Conservation (phyloP, 37 sponge, comb jelly and placozoan species). For the Eunapius fragilis region DNA sequence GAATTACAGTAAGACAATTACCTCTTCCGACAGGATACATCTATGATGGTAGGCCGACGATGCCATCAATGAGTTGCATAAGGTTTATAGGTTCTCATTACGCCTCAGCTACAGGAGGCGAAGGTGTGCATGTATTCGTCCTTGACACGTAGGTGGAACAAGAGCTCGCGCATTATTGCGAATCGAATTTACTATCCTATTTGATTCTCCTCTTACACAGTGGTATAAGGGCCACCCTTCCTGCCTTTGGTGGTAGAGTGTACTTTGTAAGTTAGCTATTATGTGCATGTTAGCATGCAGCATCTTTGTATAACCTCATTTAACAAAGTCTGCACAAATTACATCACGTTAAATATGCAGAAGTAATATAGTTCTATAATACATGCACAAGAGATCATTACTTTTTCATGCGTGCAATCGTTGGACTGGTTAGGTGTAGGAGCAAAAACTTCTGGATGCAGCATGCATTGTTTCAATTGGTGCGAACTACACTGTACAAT, state of each 20-base stretch:
- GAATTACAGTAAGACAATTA: not conserved
- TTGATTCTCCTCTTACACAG: not conserved
- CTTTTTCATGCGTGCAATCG: not conserved
- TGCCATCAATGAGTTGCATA: not conserved
- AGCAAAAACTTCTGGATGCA: not conserved
- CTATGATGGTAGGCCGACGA: not conserved
- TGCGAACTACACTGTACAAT: not conserved
- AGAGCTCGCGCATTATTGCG: not conserved
- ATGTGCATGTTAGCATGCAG: not conserved
- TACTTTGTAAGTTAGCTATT: not conserved
- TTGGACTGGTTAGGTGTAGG: not conserved
- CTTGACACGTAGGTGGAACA: not conserved
- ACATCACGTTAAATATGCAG: not conserved
- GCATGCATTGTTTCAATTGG: not conserved
- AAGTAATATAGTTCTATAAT: not conserved
- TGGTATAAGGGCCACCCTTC: not conserved
- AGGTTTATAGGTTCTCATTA: not conserved
- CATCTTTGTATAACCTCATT: not conserved
- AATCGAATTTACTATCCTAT: not conserved
- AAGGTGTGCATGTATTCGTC: not conserved
- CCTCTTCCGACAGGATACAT: not conserved
- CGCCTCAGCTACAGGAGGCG: not conserved
- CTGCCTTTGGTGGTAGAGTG: not conserved
- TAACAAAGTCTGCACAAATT: not conserved
- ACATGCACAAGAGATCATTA: not conserved